Conservation (phyloP, 1,140 invertebrate genomes). For the Oedothorax gibbosus region DNA sequence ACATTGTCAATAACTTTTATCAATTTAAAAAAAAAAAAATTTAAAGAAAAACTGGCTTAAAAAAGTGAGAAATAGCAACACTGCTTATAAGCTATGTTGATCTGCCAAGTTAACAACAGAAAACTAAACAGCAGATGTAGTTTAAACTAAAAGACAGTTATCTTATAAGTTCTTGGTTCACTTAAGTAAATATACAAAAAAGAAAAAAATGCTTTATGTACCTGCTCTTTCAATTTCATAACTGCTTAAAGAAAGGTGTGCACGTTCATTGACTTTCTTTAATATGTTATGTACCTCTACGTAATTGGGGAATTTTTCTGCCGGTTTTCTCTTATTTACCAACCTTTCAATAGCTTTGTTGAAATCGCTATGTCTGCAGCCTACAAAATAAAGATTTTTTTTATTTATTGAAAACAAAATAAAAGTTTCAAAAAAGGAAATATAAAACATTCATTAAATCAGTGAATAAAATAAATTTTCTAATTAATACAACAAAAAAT, state of each 20-base stretch:
- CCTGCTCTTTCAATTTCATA: conserved; percentile 62
- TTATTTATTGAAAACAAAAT: not conserved
- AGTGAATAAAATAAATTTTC: too few relatives aligned
- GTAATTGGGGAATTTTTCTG: conserved; percentile 67
- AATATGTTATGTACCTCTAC: conserved; percentile 67
- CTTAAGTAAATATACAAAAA: not conserved
- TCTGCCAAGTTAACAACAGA: too few relatives aligned
- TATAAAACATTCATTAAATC: too few relatives aligned
- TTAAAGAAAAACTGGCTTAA: too few relatives aligned
- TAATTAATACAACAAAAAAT: too few relatives aligned
- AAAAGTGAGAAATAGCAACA: too few relatives aligned
- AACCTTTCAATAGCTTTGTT: conserved; percentile 67
- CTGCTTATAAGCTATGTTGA: too few relatives aligned
- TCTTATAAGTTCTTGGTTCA: too few relatives aligned
- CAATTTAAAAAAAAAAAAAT: too few relatives aligned
- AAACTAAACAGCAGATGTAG: too few relatives aligned
- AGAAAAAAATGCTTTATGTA: conserved; percentile 9
- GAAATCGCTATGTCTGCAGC: conserved; percentile 66
- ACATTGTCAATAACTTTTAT: too few relatives aligned
- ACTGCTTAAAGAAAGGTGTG: conserved; percentile 61
- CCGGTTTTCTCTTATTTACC: conserved; percentile 67
- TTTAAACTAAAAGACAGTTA: too few relatives aligned
- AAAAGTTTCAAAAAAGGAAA: not conserved
- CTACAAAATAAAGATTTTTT: conserved; percentile 22
- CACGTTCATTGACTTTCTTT: conserved; percentile 64